These are phyloP conservation scores for Lysiphlebus fabarum DNA, from an alignment of 1,140 invertebrate genomes.

Conservation along the genomic window DNA sequence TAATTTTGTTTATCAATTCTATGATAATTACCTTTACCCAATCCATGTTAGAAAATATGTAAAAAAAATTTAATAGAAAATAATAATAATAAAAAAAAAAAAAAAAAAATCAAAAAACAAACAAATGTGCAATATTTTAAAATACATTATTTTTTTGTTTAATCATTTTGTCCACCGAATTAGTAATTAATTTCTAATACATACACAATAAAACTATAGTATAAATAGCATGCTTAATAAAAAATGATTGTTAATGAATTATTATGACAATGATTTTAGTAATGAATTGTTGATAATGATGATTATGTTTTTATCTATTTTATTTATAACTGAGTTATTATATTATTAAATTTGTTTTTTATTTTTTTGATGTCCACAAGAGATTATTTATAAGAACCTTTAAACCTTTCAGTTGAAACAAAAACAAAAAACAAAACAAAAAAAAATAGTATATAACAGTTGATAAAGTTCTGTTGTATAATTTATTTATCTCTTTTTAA, in stretches of 20 bases:
- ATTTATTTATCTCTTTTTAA: not conserved
- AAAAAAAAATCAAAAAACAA: not conserved
- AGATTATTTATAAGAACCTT: too few relatives aligned
- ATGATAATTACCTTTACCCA: slow-evolving; percentile 22
- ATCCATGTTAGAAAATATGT: slow-evolving; percentile 9
- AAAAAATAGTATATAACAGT: too few relatives aligned
- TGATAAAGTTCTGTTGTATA: not conserved
- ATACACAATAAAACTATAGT: not conserved
- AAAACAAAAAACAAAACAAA: too few relatives aligned
- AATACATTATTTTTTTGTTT: too few relatives aligned
- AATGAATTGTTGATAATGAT: too few relatives aligned
- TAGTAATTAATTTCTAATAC: slow-evolving; percentile 2
- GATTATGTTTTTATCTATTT: too few relatives aligned
- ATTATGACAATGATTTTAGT: too few relatives aligned
- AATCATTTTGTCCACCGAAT: not conserved
- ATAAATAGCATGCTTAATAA: slow-evolving; percentile 9
- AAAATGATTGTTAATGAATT: not conserved
- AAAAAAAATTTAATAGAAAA: not conserved
- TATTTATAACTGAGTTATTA: too few relatives aligned
- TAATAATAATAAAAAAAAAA: too few relatives aligned
- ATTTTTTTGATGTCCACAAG: too few relatives aligned
- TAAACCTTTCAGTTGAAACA: too few relatives aligned
- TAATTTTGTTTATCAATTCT: not conserved
- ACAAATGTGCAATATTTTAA: not conserved
- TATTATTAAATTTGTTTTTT: too few relatives aligned